Percentiles rank a stretch among this genome's conserved stretches.
Conservation (phyloP, 2,797 vertebrate species). For the Enteromius fasciolatus region DNA sequence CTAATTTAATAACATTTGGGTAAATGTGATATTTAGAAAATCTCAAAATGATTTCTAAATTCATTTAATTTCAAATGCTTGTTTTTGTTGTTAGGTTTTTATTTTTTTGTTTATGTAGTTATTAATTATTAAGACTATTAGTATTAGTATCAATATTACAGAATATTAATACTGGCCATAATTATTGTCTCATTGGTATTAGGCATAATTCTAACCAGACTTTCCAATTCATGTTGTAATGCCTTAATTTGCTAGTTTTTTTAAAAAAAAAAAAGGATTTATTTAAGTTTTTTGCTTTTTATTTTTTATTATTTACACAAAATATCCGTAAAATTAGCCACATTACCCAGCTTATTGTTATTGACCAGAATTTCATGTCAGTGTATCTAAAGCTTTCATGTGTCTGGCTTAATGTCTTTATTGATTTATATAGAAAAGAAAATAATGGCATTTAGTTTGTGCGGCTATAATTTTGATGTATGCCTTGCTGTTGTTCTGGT, state of each 20-base stretch:
- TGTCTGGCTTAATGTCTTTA: neutral
- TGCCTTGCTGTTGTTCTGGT: neutral
- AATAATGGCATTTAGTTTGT: neutral
- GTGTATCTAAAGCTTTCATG: neutral
- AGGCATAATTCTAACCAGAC: neutral
- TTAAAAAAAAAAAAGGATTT: no score
- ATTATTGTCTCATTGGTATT: neutral
- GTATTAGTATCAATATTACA: neutral
- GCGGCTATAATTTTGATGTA: neutral
- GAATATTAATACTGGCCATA: neutral
- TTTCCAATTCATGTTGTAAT: neutral
- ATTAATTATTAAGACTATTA: neutral
- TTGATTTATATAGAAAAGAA: neutral
- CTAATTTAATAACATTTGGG: neutral
- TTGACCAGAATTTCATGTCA: neutral
- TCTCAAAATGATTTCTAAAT: neutral
- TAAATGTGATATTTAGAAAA: neutral
- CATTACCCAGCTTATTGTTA: neutral
- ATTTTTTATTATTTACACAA: neutral
- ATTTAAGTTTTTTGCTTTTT: neutral
- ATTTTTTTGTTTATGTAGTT: neutral
- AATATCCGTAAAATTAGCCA: neutral
- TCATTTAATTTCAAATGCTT: neutral
- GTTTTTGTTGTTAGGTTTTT: neutral
- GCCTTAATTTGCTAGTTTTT: neutral